phyloP scores from a whole-genome alignment of 1,140 invertebrate species.

The Leptinotarsa texana region DNA sequence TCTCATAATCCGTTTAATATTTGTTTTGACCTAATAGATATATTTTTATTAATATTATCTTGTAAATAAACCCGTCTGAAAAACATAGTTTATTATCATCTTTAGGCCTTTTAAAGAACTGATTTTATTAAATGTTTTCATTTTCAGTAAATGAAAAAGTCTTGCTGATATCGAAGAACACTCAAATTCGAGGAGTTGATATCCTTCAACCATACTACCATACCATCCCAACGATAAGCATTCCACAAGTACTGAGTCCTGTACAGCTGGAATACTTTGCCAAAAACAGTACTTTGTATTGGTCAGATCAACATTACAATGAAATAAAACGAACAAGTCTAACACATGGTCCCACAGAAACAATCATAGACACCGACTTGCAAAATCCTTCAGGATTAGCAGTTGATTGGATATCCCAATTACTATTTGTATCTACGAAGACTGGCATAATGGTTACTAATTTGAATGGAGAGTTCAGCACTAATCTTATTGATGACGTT shows the following conservation, averaged over 20 bases:
- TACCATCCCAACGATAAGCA: slow-evolving; percentile 76
- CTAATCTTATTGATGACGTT: slow-evolving; percentile 52
- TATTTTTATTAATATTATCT: no score
- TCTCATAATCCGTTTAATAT: no score
- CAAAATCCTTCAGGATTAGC: slow-evolving; percentile 65
- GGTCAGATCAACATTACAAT: slow-evolving; percentile 75
- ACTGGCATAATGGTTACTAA: slow-evolving; percentile 69
- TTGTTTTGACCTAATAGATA: no score
- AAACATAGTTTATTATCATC: no score
- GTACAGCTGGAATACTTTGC: slow-evolving; percentile 72
- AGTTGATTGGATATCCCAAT: slow-evolving; percentile 76
- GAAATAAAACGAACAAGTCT: slow-evolving; percentile 74
- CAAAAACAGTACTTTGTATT: slow-evolving; percentile 71
- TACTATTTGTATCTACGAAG: slow-evolving; percentile 70
- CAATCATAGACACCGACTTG: slow-evolving; percentile 75
- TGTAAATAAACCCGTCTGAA: no score
- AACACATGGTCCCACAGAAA: slow-evolving; percentile 67
- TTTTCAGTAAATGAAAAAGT: slow-evolving; percentile 73
- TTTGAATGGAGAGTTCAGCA: slow-evolving; percentile 72
- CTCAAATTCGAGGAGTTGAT: slow-evolving; percentile 84
- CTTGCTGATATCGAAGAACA: slow-evolving; percentile 71
- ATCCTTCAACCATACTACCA: slow-evolving; percentile 73
- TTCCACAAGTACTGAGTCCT: slow-evolving; percentile 68
- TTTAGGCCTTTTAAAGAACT: no score
- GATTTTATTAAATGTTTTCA: slow-evolving; percentile 21